Conservation (phyloP, 1,140 invertebrate species). For the Cylas formicarius region DNA sequence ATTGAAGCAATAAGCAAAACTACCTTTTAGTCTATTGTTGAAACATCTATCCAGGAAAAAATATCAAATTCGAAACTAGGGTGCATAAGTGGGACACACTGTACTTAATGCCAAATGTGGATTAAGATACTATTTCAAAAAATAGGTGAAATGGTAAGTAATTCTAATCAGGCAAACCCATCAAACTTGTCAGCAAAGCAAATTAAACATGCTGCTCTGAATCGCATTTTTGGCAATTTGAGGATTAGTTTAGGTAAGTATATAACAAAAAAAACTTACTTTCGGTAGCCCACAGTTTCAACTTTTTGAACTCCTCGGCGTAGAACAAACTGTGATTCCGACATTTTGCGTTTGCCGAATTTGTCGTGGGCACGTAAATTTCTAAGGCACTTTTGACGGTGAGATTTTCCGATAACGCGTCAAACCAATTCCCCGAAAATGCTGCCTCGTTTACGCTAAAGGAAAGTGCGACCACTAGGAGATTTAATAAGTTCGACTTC, state of each 20-base stretch:
- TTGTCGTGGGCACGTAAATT: slow-evolving; percentile 19
- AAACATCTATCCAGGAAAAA: too few species aligned
- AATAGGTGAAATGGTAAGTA: not conserved
- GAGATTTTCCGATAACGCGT: slow-evolving; percentile 4
- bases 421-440: slow-evolving; percentile 5
- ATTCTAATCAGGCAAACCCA: too few species aligned
- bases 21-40: too few species aligned
- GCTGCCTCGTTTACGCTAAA: too few species aligned
- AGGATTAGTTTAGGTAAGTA: too few species aligned
- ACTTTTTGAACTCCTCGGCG: slow-evolving; percentile 23
- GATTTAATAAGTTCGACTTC: too few species aligned
- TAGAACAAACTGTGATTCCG: slow-evolving; percentile 26
- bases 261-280: slow-evolving; percentile 23
- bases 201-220: not conserved
- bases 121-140: not conserved
- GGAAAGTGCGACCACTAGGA: too few species aligned
- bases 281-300: slow-evolving; percentile 28
- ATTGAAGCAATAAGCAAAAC: too few species aligned
- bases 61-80: too few species aligned
- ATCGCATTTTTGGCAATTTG: not conserved
- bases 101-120: too few species aligned
- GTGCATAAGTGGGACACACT: too few species aligned
- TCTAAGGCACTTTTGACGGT: slow-evolving; percentile 7
- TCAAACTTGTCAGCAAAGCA: too few species aligned
- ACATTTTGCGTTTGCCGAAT: slow-evolving; percentile 18